Conservation (phyloP, 92 coral and sea anemone species). For the Epizoanthus rinbou region DNA sequence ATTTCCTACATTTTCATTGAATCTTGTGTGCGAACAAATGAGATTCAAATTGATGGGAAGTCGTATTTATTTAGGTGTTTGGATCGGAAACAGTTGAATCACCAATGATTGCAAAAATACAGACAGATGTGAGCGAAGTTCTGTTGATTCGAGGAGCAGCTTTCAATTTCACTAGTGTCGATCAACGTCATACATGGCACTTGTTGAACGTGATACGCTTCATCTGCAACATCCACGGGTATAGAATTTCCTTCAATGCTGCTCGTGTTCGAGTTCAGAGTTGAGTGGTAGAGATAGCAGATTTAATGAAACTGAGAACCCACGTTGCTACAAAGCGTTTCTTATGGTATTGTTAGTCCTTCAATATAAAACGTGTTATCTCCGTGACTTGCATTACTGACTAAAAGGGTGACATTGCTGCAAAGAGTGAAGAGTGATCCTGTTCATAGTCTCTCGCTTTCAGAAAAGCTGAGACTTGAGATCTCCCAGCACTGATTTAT, state of each 20-base stretch:
- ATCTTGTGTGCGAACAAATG: conserved; percentile 7
- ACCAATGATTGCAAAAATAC: not conserved
- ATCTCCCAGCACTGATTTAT: not conserved
- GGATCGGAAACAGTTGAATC: not conserved
- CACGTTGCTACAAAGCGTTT: too few species aligned
- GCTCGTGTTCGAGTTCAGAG: not conserved
- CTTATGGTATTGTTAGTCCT: too few species aligned
- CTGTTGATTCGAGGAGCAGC: not conserved
- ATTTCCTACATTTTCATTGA: not conserved
- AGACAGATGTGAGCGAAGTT: not conserved
- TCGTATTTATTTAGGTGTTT: not conserved
- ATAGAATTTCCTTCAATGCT: conserved; percentile 19
- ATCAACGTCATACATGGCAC: not conserved
- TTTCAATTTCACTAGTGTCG: conserved; percentile 6
- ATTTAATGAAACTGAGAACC: too few species aligned
- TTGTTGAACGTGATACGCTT: conserved; percentile 25
- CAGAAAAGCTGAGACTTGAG: too few species aligned
- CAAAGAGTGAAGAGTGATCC: too few species aligned
- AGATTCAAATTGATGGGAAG: not conserved
- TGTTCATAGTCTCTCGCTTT: too few species aligned
- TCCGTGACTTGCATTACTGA: too few species aligned
- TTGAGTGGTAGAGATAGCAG: too few species aligned
- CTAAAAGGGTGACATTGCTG: too few species aligned
- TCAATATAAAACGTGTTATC: too few species aligned
- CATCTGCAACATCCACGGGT: not conserved